These are phyloP conservation scores for Drosophila koepferae DNA, from an alignment of 2,888 invertebrate species.

Conservation along the genomic window DNA sequence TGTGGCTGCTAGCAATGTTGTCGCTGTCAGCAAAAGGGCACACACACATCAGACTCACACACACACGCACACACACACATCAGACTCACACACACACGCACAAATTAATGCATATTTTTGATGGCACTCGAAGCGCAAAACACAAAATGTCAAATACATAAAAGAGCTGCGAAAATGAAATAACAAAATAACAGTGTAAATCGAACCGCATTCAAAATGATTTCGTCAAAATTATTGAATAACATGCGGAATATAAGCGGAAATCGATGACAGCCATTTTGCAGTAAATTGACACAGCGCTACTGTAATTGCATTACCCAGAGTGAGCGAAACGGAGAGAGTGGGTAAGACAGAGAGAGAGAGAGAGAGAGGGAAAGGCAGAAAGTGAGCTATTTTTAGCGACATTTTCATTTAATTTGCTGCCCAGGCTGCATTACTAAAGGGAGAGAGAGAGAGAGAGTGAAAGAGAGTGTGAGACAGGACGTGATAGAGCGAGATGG, in stretches of 20 bases:
- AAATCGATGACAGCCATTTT: conserved; percentile 77
- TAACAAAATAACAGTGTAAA: conserved; percentile 57
- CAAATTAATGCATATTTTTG: conserved; percentile 66
- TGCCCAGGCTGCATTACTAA: conserved; percentile 74
- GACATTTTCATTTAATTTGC: conserved; percentile 74
- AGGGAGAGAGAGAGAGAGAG: conserved; percentile 13
- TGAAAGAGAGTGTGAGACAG: background rate
- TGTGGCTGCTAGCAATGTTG: conserved; percentile 50
- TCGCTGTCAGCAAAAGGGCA: conserved; percentile 22
- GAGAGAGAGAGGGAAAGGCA: background rate
- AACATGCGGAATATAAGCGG: conserved; percentile 58
- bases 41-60: conserved; percentile 7
- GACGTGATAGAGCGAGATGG: background rate
- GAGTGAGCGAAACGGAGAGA: background rate
- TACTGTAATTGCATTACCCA: conserved; percentile 67
- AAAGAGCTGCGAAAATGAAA: conserved; percentile 48
- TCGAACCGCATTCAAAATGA: conserved; percentile 61
- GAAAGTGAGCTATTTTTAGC: conserved; percentile 66
- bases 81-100: conserved; percentile 9
- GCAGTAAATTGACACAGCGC: conserved; percentile 68
- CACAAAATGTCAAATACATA: conserved; percentile 72
- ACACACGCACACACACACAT: conserved; percentile 8
- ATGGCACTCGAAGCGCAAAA: conserved; percentile 63
- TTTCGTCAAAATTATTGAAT: conserved; percentile 65
- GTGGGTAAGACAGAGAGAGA: background rate